Base-by-base conservation (phyloP, 2,797 vertebrate species). In the Nyctibius grandis region DNA sequence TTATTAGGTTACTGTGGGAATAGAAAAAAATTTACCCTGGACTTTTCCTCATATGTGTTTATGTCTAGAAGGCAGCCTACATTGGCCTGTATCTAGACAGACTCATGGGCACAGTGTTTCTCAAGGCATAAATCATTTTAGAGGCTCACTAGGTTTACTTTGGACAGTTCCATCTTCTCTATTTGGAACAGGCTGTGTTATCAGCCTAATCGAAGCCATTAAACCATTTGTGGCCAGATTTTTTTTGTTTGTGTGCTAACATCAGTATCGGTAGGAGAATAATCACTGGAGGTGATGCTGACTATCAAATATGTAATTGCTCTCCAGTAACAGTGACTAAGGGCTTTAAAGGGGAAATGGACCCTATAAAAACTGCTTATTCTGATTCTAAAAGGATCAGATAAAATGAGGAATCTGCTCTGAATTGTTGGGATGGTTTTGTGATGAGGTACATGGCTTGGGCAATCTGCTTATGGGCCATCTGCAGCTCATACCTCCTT, bases 61-160 rank as follows among this genome's bases (percentile, higher is more conserved):
- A 34, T 56, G 45, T 28, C 50, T 45, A 16, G n/a, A 57, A 75
- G 16, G 20, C 29, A 64, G 81, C 12, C 36, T 59, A 34, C 3
- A 9, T 0, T 1, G 34, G 34, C 16, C 45, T 1, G 0, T 53
- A 38, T 25, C 61, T 68, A 51, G 40, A 33, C 33, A 83, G 48
- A 47, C 13, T 38, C 9, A 31, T 3, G 28, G 36, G 18, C 29
- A 36, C 4, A 25, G 25, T 28, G 40, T 70, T 81, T 93, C 50
- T 70, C 11, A 69, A 60, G 33, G 22, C 10, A 83, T 64, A 88
- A 59, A 34, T 75, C 1, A 61, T 57, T 84, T 75, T 19, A 76
- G 19, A 76, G 11, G 23, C 21, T 75, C 17, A 16, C 31, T 36
- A 73, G 20, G 6, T 64, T 92, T n/a, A 22, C 13, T 45, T 80